phyloP scores from a whole-genome alignment of 2,797 vertebrate genomes.

The Aulostomus chinensis region DNA sequence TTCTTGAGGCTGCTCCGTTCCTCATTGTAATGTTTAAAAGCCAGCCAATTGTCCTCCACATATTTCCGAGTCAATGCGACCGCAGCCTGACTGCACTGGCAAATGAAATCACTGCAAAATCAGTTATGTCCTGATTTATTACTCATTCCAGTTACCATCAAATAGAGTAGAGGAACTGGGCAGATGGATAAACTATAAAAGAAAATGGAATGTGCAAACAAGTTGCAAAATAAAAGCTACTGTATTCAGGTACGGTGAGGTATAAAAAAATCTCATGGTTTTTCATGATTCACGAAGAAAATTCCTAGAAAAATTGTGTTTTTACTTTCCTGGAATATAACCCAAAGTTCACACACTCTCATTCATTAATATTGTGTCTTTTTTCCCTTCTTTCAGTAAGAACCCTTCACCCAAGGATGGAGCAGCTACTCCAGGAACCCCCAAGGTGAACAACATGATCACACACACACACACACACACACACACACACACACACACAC shows the following conservation, averaged over 20 bases:
- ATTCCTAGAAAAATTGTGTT: background rate
- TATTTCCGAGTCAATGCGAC: no score
- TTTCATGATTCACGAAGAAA: background rate
- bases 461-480: no score
- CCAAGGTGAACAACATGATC: slow-evolving; percentile 87
- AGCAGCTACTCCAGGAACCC: slow-evolving; percentile 88
- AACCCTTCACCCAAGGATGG: slow-evolving; percentile 91
- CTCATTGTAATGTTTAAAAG: no score
- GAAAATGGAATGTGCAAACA: background rate
- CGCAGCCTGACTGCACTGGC: slow-evolving; percentile 84
- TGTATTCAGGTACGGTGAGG: background rate
- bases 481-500: no score
- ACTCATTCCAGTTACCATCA: background rate
- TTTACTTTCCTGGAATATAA: no score
- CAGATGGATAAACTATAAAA: background rate
- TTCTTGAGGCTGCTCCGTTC: no score
- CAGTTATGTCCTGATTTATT: slow-evolving; percentile 79
- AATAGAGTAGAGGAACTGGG: background rate
- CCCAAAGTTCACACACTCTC: background rate
- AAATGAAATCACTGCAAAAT: slow-evolving; percentile 91
- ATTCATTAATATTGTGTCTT: slow-evolving; percentile 19
- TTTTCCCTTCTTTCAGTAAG: slow-evolving; percentile 85
- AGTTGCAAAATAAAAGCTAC: background rate
- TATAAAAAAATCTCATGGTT: background rate
- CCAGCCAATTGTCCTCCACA: no score